Base-by-base conservation (phyloP, 2,888 invertebrate genomes). In the Calliphora vomitoria region DNA sequence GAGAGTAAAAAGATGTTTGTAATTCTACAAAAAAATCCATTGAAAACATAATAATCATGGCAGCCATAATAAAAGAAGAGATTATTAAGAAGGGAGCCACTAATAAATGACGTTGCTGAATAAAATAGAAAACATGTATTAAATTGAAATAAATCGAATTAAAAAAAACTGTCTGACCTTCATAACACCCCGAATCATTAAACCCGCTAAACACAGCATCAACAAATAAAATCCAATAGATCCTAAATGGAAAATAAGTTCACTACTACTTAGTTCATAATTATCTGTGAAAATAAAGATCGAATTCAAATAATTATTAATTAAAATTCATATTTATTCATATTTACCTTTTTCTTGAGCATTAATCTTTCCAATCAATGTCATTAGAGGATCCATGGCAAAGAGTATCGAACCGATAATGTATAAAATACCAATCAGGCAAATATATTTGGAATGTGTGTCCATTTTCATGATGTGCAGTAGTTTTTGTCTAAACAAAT, bases 401-500 rank as follows among this genome's bases (percentile, higher is more conserved):
- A 50, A 20, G 5, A 64, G 1, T 41, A 55, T n/a, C 11, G 53
- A 53, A 41, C 20, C 13, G 15, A 18, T 8, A 4, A 35, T 64
- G 18, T 41, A 38, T 55, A 55, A 18, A 18, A 55, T 20, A 20
- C 55, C 78, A 58, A 79, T 68, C 0, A 79, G 55, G 66, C 25
- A 68, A 47, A 79, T 41, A 55, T 68, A 41, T 44, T 79, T 79
- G 10, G 68, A 79, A 58, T 31, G 68, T 0, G 4, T 44, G 31
- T 68, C 78, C 78, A 68, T 58, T 44, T 15, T 53, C 15, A 11
- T 38, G 38, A 68, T 53, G 11, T 15, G 1, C 4, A 18, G 13
- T 0, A 58, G 31, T 25, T 13, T 25, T 20, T 58, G 3, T 13
- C 25, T 58, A 11, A 58, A 58, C 8, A 20, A 6, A 20, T 25